A percentile compares a stretch with the other conserved stretches of the same genome.
phyloP scores from a whole-genome alignment of 2,113 vertebrate species.

The Petrocephalus microphthalmus region DNA sequence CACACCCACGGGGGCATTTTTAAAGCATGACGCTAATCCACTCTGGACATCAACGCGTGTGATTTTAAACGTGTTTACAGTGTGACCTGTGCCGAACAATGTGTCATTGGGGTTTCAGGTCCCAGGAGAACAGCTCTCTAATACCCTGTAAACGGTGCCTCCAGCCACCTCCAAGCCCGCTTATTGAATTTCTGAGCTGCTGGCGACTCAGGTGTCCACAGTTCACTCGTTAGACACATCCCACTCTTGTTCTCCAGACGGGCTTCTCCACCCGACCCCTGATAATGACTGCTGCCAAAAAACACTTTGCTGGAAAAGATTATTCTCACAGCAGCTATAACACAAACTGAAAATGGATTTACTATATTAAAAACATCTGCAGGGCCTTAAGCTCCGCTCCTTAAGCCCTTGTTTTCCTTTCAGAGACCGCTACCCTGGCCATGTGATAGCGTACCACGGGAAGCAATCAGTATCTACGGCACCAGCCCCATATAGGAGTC shows the following conservation, averaged over 20 bases:
- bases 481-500: neutral
- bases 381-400: neutral
- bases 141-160: neutral
- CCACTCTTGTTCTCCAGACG: neutral
- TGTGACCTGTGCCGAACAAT: neutral
- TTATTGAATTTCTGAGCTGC: neutral
- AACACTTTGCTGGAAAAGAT: neutral
- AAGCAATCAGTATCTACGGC: neutral
- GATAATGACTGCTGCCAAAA: neutral
- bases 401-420: neutral
- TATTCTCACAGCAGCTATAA: neutral
- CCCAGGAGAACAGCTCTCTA: neutral
- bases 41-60: neutral
- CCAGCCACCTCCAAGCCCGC: neutral
- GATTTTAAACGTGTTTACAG: neutral
- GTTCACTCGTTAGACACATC: neutral
- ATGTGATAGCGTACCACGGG: neutral
- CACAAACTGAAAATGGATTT: neutral
- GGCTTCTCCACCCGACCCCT: neutral
- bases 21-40: constrained; percentile 7
- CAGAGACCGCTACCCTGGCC: neutral
- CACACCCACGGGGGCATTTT: neutral
- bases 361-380: neutral
- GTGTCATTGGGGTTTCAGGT: neutral
- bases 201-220: neutral